Base-by-base conservation (phyloP, 2,797 vertebrate species). In the Tachyglossus aculeatus region DNA sequence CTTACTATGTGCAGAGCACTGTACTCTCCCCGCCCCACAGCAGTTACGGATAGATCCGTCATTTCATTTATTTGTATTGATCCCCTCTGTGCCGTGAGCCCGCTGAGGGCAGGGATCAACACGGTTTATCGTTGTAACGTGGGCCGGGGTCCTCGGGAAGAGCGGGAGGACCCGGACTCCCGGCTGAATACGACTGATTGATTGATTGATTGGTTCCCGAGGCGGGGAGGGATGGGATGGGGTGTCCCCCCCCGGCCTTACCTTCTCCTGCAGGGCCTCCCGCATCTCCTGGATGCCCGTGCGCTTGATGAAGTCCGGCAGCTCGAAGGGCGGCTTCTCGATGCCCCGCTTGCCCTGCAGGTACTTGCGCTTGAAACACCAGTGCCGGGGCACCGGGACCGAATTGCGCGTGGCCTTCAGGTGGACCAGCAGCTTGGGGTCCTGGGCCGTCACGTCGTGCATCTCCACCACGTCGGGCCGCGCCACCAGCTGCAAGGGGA, bases 231-330 rank as follows among this genome's bases (percentile, higher is more conserved):
- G 32, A 25, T 27, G 54, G 14, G 4, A 36, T 1, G 1, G 18
- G 14, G 37, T 10, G 43, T 5, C 25, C 7, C 1, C 2, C 18
- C 9, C 4, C 13, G 48, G 33, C 34, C 77, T 66, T 58, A 98
- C 97, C 95, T 98, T 98, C 88, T 98, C 96, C 90, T 98, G 96
- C 78, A 98, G 92, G 1, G 96, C 97, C 84, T 98, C 96, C 13
- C 97, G 91, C 97, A 98, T 98, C 91, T 98, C 97, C 93, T 97
- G 96, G 88, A 98, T 98, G 9, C 97, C 97, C 0, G 97, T 98
- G 57, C 96, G 94, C 78, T 94, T 96, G 91, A 97, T 98, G 88
- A 98, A 98, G 57, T 98, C 96, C 0, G 97, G 97, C 57, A 98
- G 93, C 89, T 98, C 94, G 5, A 98, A 98, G 0, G 97, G 97